Evolutionary conservation across 2,888 invertebrate genomes (phyloP).

Genomic region (Acleris cristana): DNA sequence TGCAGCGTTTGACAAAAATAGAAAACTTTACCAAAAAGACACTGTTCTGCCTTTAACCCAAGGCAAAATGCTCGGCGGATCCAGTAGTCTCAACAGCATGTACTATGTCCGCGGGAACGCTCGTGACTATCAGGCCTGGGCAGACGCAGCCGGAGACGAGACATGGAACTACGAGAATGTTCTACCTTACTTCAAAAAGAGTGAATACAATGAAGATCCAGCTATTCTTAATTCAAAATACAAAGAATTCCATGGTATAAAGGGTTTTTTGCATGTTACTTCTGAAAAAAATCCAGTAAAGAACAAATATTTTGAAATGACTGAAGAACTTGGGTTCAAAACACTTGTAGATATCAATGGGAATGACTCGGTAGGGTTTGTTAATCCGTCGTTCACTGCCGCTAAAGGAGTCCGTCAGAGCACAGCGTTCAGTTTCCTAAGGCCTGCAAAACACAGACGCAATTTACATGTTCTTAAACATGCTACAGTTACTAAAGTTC

Average conservation of each 20-base stretch:
- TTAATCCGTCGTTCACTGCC: slow-evolving; percentile 63
- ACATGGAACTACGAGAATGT: slow-evolving; percentile 46
- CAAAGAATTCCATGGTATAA: slow-evolving; percentile 14
- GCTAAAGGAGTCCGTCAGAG: slow-evolving; percentile 88
- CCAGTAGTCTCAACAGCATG: slow-evolving; percentile 46
- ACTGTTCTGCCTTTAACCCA: slow-evolving; percentile 34
- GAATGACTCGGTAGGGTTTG: slow-evolving; percentile 32
- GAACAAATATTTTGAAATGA: slow-evolving; percentile 7
- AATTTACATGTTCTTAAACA: slow-evolving; percentile 61
- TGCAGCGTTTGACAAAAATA: slow-evolving; percentile 37
- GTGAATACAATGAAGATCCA: slow-evolving; percentile 45
- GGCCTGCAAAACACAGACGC: slow-evolving; percentile 53
- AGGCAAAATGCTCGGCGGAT: slow-evolving; percentile 47
- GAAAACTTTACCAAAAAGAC: slow-evolving; percentile 36
- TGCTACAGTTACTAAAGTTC: slow-evolving; percentile 67
- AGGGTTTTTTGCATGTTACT: slow-evolving; percentile 14
- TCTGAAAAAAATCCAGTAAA: background rate
- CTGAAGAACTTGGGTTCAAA: slow-evolving; percentile 7
- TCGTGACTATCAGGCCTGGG: slow-evolving; percentile 47
- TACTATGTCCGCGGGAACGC: slow-evolving; percentile 46
- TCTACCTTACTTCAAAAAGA: slow-evolving; percentile 47
- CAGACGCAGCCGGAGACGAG: slow-evolving; percentile 40
- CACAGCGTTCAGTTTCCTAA: slow-evolving; percentile 87
- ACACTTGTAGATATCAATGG: slow-evolving; percentile 15
- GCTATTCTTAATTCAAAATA: slow-evolving; percentile 36